Conservation (phyloP, 2,888 invertebrate genomes). For the Parnassius orleans region DNA sequence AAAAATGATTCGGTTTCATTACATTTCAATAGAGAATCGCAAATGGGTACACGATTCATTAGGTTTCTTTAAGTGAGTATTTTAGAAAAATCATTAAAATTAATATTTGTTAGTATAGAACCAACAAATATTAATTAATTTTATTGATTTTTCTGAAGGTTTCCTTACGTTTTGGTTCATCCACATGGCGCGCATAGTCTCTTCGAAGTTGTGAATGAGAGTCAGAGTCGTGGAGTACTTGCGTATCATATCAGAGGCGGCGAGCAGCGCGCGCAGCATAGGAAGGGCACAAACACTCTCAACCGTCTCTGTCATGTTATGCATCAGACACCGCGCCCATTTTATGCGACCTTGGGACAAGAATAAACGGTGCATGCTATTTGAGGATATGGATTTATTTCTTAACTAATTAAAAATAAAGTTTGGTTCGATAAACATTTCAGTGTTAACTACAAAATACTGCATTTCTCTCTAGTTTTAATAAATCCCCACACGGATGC, state of each 20-base stretch:
- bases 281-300: constrained; percentile 88
- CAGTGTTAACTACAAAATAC: too few relatives aligned
- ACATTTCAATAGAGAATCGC: accelerated
- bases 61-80: too few relatives aligned
- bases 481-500: too few relatives aligned
- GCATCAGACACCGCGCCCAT: constrained; percentile 90
- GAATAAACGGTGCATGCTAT: constrained; percentile 5
- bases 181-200: constrained; percentile 67
- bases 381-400: background rate
- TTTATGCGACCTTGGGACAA: constrained; percentile 83
- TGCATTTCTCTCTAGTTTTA: too few relatives aligned
- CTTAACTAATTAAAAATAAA: too few relatives aligned
- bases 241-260: constrained; percentile 87
- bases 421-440: too few relatives aligned
- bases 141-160: too few relatives aligned
- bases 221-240: constrained; percentile 88
- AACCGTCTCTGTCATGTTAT: constrained; percentile 91
- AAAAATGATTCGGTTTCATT: too few relatives aligned
- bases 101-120: too few relatives aligned
- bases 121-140: constrained; percentile 48
- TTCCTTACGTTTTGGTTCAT: too few relatives aligned
- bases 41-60: accelerated
- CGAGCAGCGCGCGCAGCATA: constrained; percentile 85
- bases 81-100: too few relatives aligned
- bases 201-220: constrained; percentile 87